Evolutionary conservation across 2,888 invertebrate species (phyloP).

Genomic region (Ferrisia virgata): DNA sequence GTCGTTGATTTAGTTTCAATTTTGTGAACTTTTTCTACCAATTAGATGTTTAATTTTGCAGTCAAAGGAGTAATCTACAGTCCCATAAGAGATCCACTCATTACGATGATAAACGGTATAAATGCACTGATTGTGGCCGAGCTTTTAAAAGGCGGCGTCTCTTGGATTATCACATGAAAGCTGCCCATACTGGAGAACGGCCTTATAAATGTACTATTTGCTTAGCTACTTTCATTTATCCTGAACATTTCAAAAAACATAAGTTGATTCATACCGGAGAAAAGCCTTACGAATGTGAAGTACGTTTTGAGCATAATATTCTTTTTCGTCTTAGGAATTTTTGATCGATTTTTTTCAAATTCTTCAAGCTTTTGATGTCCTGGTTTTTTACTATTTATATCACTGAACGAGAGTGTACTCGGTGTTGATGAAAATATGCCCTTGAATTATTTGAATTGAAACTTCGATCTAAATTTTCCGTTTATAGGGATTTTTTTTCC

Average conservation of each 20-base stretch:
- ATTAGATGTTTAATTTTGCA: constrained; percentile 50
- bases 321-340: background rate
- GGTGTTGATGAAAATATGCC: too few relatives aligned
- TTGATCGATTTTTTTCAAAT: too few relatives aligned
- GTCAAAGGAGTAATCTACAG: constrained; percentile 77
- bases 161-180: constrained; percentile 76
- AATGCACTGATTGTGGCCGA: constrained; percentile 69
- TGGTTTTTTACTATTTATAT: too few relatives aligned
- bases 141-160: constrained; percentile 70
- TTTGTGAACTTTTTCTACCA: background rate
- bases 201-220: constrained; percentile 72
- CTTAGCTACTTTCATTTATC: constrained; percentile 75
- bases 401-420: too few relatives aligned
- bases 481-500: background rate
- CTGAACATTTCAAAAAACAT: constrained; percentile 79
- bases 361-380: too few relatives aligned
- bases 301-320: constrained; percentile 50
- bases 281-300: constrained; percentile 72
- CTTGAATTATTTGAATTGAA: too few relatives aligned
- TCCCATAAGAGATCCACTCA: constrained; percentile 78
- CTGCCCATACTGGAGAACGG: constrained; percentile 75
- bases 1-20: background rate
- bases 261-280: constrained; percentile 73
- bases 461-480: too few relatives aligned
- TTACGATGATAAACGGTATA: constrained; percentile 70